phyloP scores from a whole-genome alignment of 2,888 invertebrate genomes.

The Tetranychus piercei region DNA sequence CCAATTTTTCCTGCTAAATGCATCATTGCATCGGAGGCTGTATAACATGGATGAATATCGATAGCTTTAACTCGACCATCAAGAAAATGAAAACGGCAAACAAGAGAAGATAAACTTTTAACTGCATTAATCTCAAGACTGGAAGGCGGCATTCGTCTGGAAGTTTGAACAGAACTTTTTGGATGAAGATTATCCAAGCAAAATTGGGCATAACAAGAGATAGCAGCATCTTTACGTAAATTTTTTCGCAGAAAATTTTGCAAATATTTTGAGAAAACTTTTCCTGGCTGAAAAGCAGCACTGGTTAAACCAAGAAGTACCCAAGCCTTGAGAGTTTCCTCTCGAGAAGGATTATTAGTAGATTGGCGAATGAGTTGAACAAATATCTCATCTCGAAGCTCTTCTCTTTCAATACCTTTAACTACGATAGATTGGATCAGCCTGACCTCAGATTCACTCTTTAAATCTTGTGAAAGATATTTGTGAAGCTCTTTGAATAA shows the following conservation, averaged over 20 bases:
- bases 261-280: conserved; percentile 59
- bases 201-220: conserved; percentile 75
- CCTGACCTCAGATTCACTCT: conserved; percentile 58
- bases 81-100: conserved; percentile 76
- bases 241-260: conserved; percentile 54
- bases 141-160: conserved; percentile 65
- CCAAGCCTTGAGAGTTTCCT: conserved; percentile 71
- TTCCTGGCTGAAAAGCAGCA: conserved; percentile 76
- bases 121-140: conserved; percentile 82
- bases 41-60: conserved; percentile 83
- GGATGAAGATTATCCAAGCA: conserved; percentile 70
- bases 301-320: conserved; percentile 67
- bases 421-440: conserved; percentile 66
- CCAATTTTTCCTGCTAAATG: conserved; percentile 68
- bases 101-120: conserved; percentile 71
- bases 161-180: conserved; percentile 44
- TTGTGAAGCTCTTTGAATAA: conserved; percentile 52
- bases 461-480: conserved; percentile 60
- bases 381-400: conserved; percentile 73
- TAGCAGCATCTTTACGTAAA: conserved; percentile 44
- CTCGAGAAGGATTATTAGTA: conserved; percentile 66
- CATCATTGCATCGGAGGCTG: conserved; percentile 70
- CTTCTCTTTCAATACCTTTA: conserved; percentile 72
- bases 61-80: conserved; percentile 87
- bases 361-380: conserved; percentile 34